A percentile compares a stretch with the other conserved stretches of the same genome.
Conservation (phyloP, 2,888 invertebrate species). For the Andricus curvator region DNA sequence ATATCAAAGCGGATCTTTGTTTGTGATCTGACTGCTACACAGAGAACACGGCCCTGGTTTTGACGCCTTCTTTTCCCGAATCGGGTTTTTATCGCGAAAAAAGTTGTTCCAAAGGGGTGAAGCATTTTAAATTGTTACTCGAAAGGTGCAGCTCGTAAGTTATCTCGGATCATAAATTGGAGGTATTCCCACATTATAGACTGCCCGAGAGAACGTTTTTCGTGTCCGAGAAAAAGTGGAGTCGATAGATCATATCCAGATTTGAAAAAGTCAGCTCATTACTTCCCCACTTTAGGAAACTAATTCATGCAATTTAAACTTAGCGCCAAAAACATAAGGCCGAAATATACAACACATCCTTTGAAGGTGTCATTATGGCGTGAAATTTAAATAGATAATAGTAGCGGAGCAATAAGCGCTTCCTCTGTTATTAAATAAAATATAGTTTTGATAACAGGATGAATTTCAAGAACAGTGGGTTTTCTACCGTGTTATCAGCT, state of each 20-base stretch:
- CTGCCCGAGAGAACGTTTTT: background rate
- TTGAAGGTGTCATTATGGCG: background rate
- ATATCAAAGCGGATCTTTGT: background rate
- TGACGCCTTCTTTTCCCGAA: background rate
- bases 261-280: background rate
- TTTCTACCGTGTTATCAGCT: constrained; percentile 4
- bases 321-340: background rate
- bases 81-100: background rate
- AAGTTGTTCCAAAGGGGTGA: background rate
- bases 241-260: background rate
- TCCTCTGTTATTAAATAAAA: background rate
- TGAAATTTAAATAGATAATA: constrained; percentile 3
- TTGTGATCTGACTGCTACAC: background rate
- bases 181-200: background rate
- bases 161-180: background rate
- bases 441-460: background rate
- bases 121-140: background rate
- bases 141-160: constrained; percentile 4
- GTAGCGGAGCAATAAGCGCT: background rate
- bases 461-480: background rate
- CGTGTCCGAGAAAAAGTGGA: background rate
- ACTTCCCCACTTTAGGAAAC: background rate
- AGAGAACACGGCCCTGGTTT: background rate
- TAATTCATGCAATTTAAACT: background rate
- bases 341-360: background rate